Conservation (phyloP, 1,140 invertebrate genomes). For the Papilio machaon region DNA sequence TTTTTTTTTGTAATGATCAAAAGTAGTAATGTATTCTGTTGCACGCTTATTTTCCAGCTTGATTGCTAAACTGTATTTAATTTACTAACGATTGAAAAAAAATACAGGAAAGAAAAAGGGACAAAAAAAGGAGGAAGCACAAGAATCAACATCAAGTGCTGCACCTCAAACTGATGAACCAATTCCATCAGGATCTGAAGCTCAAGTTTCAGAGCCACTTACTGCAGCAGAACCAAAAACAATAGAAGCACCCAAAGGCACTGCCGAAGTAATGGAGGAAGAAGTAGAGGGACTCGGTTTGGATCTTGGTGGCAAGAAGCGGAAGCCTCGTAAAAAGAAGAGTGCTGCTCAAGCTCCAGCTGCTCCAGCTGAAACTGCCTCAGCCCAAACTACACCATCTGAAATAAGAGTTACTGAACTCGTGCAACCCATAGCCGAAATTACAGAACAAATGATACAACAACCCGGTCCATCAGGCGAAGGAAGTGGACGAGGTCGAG, state of each 20-base stretch:
- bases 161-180: conserved; percentile 30
- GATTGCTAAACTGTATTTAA: background rate
- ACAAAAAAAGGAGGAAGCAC: conserved; percentile 45
- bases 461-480: background rate
- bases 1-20: background rate
- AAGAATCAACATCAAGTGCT: conserved; percentile 38
- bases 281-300: conserved; percentile 50
- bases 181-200: conserved; percentile 41
- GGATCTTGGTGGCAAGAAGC: conserved; percentile 43
- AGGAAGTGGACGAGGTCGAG: background rate
- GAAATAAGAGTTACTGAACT: background rate
- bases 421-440: background rate
- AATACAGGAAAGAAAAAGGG: conserved; percentile 59
- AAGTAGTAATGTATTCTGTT: background rate
- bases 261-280: conserved; percentile 43
- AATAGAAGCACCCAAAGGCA: conserved; percentile 15
- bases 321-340: conserved; percentile 57
- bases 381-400: background rate
- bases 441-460: background rate
- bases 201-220: conserved; percentile 27
- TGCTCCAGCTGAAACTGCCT: background rate
- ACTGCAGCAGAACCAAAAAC: conserved; percentile 28
- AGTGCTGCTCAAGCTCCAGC: background rate
- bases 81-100: background rate
- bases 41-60: background rate